These are phyloP conservation scores for Threskiornis aethiopicus DNA, from an alignment of 2,797 vertebrate genomes.

Conservation along the genomic window DNA sequence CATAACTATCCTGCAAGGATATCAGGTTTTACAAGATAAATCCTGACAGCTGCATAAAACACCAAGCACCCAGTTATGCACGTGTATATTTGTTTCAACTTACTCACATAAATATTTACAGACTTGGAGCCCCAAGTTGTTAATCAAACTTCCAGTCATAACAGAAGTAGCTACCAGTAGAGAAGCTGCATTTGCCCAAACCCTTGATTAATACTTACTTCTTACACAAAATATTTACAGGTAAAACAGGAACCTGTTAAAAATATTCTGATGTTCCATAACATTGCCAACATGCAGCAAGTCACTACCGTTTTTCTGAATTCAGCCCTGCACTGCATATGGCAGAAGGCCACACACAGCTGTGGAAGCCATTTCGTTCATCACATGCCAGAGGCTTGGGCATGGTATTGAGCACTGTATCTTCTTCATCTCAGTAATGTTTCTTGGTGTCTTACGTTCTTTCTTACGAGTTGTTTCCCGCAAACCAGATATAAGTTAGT, in stretches of 20 bases:
- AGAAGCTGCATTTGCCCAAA: not conserved
- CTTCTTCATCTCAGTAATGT: not conserved
- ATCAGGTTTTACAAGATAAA: slow-evolving; percentile 1
- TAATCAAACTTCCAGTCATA: not conserved
- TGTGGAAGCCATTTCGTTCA: not conserved
- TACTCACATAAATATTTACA: slow-evolving; percentile 1
- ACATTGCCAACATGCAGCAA: not conserved
- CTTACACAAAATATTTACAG: slow-evolving; percentile 63
- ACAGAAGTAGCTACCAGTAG: not conserved
- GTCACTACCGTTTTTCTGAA: not conserved
- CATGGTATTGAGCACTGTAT: not conserved
- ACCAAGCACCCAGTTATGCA: not conserved
- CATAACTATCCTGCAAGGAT: not conserved
- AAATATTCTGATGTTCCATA: slow-evolving; percentile 30
- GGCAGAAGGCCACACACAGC: not conserved
- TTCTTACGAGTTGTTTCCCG: not conserved
- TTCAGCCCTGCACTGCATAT: not conserved
- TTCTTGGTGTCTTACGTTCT: not conserved
- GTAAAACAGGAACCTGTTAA: slow-evolving; percentile 54
- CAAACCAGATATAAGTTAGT: not conserved
- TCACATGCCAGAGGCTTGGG: not conserved
- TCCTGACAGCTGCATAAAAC: not conserved
- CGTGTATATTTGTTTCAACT: not conserved
- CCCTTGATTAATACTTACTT: slow-evolving; percentile 2
- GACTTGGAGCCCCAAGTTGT: not conserved